These are phyloP conservation scores for Tipula confusa DNA, from an alignment of 2,888 invertebrate species.

Conservation along the genomic window DNA sequence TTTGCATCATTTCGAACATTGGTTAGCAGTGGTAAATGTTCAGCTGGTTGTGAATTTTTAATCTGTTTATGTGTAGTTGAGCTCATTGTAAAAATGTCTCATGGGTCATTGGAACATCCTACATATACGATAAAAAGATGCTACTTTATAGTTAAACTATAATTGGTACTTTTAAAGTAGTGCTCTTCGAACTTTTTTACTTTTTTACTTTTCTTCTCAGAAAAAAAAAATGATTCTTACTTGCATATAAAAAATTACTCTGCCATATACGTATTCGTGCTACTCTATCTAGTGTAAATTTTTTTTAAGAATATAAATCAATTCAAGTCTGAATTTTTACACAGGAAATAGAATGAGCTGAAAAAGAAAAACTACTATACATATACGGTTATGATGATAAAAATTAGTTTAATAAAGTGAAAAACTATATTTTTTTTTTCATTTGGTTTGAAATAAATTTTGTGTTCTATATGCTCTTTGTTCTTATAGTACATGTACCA, in stretches of 20 bases:
- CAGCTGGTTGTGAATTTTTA: no score
- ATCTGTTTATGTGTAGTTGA: no score
- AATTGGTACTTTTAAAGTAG: no score
- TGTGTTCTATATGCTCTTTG: background rate
- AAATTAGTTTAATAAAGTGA: constrained; percentile 1
- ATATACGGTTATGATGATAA: background rate
- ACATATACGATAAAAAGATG: no score
- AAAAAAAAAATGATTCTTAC: background rate
- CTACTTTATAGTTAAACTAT: no score
- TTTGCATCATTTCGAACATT: no score
- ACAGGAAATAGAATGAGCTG: background rate
- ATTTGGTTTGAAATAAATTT: background rate
- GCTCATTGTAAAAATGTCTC: no score
- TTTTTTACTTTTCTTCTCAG: no score
- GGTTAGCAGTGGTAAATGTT: no score
- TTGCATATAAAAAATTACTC: background rate
- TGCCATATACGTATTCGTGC: background rate
- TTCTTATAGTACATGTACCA: background rate
- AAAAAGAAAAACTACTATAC: background rate
- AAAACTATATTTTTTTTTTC: background rate
- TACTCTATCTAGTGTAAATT: background rate
- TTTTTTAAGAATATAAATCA: background rate
- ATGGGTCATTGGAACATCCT: no score
- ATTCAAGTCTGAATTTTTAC: background rate
- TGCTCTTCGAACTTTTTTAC: no score